Base-by-base conservation (phyloP, 2,888 invertebrate genomes). In the Plagodis pulveraria region DNA sequence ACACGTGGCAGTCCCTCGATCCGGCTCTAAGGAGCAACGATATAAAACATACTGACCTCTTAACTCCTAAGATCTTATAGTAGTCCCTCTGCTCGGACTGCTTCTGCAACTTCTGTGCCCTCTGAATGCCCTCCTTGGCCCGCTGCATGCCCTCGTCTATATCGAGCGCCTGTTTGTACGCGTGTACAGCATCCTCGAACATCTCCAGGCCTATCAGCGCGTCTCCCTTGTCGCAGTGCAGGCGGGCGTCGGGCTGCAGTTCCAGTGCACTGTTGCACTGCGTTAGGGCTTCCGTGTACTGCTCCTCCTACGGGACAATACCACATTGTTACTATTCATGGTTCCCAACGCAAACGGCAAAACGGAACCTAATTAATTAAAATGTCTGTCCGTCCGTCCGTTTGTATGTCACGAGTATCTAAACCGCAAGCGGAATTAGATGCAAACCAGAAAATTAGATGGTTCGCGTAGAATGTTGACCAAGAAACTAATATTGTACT, bases 31-130 rank as follows among this genome's bases (percentile, higher is more conserved):
- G 22, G 22, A 22, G 1, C 22, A 22, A 2, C 22, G 4, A 22
- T 22, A 22, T 22, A 1, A 5, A 9, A 0, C 9, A 11, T 11
- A 45, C 60, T 52, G 48, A 91, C 91, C 98, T 94, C 80, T 97
- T 96, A 0, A 99, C 99, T 10, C 96, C 97, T 55, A 99, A 93
- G 73, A 99, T 99, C 90, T 99, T 99, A 87, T 99, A 99, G 89
- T 99, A 99, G 89, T 99, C 99, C 69, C 99, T 92, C 77, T 96
- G 96, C 79, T 98, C 97, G 0, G 99, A 94, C 81, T 98, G 97
- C 79, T 99, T 99, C 86, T 98, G 97, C 70, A 98, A 87, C 78
- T 98, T 97, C 87, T 99, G 97, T 4, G 98, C 98, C 71, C 95
- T 95, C 62, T 95, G 94, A 32, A 98, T 83, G 0, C 99, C 99